A percentile compares a stretch with the other conserved stretches of the same genome.
Conservation (phyloP, 2,113 vertebrate genomes). For the Charadrius vociferus region DNA sequence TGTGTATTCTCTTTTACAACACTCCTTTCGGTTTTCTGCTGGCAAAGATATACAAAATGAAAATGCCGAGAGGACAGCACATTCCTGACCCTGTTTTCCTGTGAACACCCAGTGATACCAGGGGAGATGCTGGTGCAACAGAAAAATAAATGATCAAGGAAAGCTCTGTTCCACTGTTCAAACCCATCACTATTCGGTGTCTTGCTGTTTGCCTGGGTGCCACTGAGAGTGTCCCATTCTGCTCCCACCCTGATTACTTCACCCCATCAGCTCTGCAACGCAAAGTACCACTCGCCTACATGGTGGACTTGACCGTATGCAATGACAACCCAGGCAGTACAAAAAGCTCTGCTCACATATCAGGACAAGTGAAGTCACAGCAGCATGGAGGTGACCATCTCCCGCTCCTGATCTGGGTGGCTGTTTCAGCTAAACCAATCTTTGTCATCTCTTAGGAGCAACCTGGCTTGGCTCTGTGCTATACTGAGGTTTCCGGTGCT, state of each 20-base stretch:
- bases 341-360: background rate
- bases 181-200: background rate
- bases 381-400: background rate
- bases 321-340: background rate
- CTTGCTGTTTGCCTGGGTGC: background rate
- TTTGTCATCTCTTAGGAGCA: background rate
- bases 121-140: background rate
- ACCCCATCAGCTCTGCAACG: background rate
- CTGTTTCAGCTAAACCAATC: background rate
- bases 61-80: background rate
- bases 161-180: background rate
- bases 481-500: background rate
- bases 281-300: background rate
- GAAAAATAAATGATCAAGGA: background rate
- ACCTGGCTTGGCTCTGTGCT: background rate
- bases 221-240: accelerated
- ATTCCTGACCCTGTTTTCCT: background rate
- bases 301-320: accelerated
- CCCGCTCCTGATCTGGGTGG: background rate
- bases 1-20: background rate
- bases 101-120: background rate
- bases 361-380: background rate
- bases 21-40: background rate
- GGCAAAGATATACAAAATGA: background rate
- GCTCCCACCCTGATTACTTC: background rate